Evolutionary conservation across 2,113 vertebrate species (phyloP), one percentile per base, ranked within the genome.

Genomic region (Catharus minimus): DNA sequence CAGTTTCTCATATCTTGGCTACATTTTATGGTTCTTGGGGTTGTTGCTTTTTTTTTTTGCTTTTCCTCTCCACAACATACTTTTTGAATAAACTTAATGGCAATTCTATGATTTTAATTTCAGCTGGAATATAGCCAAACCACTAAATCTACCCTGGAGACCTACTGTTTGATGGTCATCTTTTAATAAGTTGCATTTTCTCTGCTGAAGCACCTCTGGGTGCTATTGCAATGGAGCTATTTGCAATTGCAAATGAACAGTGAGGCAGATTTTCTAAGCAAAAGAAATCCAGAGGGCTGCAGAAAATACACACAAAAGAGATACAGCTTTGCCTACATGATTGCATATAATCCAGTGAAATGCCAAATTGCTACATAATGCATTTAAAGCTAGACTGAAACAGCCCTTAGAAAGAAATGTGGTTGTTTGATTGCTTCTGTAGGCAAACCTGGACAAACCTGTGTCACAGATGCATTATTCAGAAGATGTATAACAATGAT

Each of bases 101-200:
- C 21, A 85, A 84, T 68, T 46, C 8, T 75, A 15, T n/a, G 22
- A 68, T 75, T 93, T 90, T 88, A 78, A 92, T 86, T 84, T 94
- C 65, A 83, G 52, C 9, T 86, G 83, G 74, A 94, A 81, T 67
- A 83, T 14, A 80, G 10, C 62, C 74, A 84, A 84, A 36, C 52
- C 43, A 66, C 71, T 75, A 90, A 75, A 61, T 43, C 49, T 57
- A 4, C 80, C 76, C 86, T 19, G 39, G 74, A 93, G 73, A 79
- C 50, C 39, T 65, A 33, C 20, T 75, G 81, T 89, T 92, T 95
- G 90, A 92, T 36, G 58, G 55, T 55, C n/a, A 72, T 68, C 86
- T 94, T 95, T 95, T 92, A 88, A 60, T 88, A 92, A 80, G 46
- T 53, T 78, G 32, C 85, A 22, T 82, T 80, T 58, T 46, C 72